Percentiles rank a stretch among this genome's conserved stretches.
Conservation (phyloP, 2,113 vertebrate genomes). For the Otocyon megalotis region DNA sequence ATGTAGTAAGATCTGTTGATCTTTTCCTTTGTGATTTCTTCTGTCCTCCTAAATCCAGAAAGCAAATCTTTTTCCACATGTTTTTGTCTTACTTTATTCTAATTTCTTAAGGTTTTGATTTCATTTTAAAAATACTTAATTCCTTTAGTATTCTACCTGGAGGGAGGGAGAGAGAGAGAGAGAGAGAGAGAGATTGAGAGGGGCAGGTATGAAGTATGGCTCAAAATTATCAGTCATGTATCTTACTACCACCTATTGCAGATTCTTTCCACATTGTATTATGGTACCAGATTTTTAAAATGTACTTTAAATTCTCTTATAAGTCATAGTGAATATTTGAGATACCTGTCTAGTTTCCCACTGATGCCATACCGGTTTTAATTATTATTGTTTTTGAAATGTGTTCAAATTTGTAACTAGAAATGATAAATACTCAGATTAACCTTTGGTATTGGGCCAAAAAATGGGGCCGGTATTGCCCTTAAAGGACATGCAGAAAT, state of each 20-base stretch:
- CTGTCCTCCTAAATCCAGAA: slow-evolving; percentile 27
- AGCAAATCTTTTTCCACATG: neutral
- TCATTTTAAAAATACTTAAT: slow-evolving; percentile 46
- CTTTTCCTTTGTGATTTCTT: slow-evolving; percentile 41
- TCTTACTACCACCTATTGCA: neutral
- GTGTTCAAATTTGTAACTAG: neutral
- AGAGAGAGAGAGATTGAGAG: neutral
- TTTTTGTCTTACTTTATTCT: slow-evolving; percentile 32
- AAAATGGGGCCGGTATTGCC: neutral
- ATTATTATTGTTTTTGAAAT: slow-evolving; percentile 34
- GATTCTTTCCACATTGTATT: slow-evolving; percentile 20
- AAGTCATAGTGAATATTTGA: neutral
- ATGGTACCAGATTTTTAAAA: neutral
- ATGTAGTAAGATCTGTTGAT: neutral
- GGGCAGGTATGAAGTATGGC: neutral
- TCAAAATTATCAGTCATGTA: neutral
- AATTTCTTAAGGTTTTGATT: slow-evolving; percentile 29
- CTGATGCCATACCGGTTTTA: neutral
- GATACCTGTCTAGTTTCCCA: neutral
- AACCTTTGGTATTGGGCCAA: neutral
- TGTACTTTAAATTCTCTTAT: slow-evolving; percentile 38
- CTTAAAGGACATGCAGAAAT: neutral
- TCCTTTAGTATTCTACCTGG: slow-evolving; percentile 27
- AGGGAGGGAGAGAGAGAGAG: neutral
- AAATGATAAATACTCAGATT: slow-evolving; percentile 7